phyloP scores from a whole-genome alignment of 2,888 invertebrate species.

The Palloptera scutellata region DNA sequence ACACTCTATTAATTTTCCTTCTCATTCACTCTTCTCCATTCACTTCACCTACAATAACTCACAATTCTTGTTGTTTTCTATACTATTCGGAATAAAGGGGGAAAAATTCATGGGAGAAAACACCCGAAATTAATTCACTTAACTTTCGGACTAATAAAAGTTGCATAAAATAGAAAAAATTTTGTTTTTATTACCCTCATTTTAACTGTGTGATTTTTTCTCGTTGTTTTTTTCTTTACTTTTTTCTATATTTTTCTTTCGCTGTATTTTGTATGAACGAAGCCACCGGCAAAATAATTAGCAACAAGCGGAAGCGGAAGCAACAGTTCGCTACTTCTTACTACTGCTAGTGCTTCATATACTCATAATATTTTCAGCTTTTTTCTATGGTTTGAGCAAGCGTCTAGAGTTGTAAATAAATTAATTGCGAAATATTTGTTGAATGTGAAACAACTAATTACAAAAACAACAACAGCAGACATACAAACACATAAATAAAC shows the following conservation, averaged over 20 bases:
- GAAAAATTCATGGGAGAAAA: no score
- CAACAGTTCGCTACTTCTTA: slow-evolving; percentile 44
- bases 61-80: no score
- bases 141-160: slow-evolving; percentile 48
- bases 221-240: no score
- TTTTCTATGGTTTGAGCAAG: no score
- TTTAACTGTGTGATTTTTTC: slow-evolving; percentile 4
- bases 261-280: slow-evolving; percentile 17
- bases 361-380: not conserved
- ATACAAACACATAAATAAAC: slow-evolving; percentile 4
- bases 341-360: not conserved
- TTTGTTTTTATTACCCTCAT: slow-evolving; percentile 25
- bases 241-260: not conserved
- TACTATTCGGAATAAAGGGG: no score
- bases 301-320: slow-evolving; percentile 46
- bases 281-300: slow-evolving; percentile 54
- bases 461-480: slow-evolving; percentile 40
- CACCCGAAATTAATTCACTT: slow-evolving; percentile 39
- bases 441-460: slow-evolving; percentile 45
- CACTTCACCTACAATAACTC: no score
- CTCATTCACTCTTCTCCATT: not conserved
- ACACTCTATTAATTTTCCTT: no score
- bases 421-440: not conserved
- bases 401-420: no score
- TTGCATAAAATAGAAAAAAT: slow-evolving; percentile 37